A percentile compares a stretch with the other conserved stretches of the same genome.
phyloP scores from a whole-genome alignment of 2,888 invertebrate genomes.

The Nysson spinosus region DNA sequence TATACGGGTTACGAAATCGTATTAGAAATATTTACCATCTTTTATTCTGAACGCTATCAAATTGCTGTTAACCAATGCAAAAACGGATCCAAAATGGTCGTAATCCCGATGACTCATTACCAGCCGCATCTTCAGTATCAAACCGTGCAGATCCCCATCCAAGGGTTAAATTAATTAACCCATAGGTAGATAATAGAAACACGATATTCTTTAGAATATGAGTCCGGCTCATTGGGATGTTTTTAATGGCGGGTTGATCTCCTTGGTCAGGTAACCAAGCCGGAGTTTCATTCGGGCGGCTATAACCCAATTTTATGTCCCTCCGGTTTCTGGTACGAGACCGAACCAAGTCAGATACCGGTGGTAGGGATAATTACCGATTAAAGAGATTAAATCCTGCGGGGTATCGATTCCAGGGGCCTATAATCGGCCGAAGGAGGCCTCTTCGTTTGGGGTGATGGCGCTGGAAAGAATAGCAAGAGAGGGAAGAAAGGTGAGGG shows the following conservation, averaged over 20 bases:
- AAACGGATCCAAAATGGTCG: too few species aligned
- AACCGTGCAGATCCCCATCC: too few species aligned
- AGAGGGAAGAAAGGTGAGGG: conserved; percentile 19
- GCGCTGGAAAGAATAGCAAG: conserved; percentile 28
- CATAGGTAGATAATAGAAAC: too few species aligned
- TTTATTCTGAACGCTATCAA: too few species aligned
- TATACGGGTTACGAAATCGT: too few species aligned
- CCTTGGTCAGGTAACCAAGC: conserved; percentile 14
- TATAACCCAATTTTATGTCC: conserved; percentile 67
- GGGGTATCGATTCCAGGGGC: conserved; percentile 71
- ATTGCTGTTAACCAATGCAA: too few species aligned
- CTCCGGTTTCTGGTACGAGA: conserved; percentile 50
- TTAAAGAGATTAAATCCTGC: conserved; percentile 74
- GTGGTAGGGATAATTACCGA: conserved; percentile 72
- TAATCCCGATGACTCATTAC: too few species aligned
- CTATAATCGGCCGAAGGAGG: conserved; percentile 70
- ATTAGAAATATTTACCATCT: too few species aligned
- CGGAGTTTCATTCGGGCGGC: conserved; percentile 44
- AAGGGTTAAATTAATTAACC: too few species aligned
- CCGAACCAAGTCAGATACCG: conserved; percentile 24
- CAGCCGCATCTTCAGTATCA: too few species aligned
- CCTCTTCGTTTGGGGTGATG: conserved; percentile 48
- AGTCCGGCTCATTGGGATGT: conserved; percentile 25
- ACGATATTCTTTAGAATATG: too few species aligned
- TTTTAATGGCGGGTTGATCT: conserved; percentile 48